These are phyloP conservation scores for Conistra vaccinii DNA, from an alignment of 2,888 invertebrate species.

Conservation along the genomic window DNA sequence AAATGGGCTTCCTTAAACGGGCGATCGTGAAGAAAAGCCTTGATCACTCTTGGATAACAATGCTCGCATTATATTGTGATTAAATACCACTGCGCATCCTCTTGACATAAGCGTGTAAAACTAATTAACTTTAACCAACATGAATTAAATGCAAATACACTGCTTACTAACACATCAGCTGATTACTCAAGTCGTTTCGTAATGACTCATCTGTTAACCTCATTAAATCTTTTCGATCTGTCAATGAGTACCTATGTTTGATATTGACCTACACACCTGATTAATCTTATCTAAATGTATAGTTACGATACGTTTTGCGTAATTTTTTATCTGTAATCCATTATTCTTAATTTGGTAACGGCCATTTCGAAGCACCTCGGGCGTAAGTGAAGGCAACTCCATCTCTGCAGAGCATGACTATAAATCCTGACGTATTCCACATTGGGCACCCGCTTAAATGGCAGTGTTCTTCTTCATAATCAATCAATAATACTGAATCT, in stretches of 20 bases:
- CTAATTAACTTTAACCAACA: slow-evolving; percentile 12
- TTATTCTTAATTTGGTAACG: not conserved
- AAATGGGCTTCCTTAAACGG: too few species aligned
- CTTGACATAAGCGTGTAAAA: not conserved
- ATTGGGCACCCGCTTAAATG: too few species aligned
- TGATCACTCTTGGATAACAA: not conserved
- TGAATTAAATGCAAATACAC: slow-evolving; percentile 13
- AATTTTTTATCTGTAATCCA: slow-evolving; percentile 1
- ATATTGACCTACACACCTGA: slow-evolving; percentile 43
- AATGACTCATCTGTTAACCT: slow-evolving; percentile 36
- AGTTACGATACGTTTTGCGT: slow-evolving; percentile 30
- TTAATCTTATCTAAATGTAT: slow-evolving; percentile 36
- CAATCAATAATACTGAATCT: not conserved
- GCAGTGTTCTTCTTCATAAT: not conserved
- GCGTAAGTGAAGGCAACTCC: not conserved
- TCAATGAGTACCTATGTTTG: slow-evolving; percentile 32
- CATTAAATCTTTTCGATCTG: slow-evolving; percentile 15
- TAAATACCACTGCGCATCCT: not conserved
- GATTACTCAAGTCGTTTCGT: slow-evolving; percentile 34
- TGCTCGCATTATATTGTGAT: not conserved
- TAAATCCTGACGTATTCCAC: too few species aligned
- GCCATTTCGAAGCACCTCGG: not conserved
- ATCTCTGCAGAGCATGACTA: not conserved
- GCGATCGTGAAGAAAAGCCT: not conserved
- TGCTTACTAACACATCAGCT: slow-evolving; percentile 19